Evolutionary conservation across 2,888 invertebrate species (phyloP).

Genomic region (Pristionchus exspectatus): DNA sequence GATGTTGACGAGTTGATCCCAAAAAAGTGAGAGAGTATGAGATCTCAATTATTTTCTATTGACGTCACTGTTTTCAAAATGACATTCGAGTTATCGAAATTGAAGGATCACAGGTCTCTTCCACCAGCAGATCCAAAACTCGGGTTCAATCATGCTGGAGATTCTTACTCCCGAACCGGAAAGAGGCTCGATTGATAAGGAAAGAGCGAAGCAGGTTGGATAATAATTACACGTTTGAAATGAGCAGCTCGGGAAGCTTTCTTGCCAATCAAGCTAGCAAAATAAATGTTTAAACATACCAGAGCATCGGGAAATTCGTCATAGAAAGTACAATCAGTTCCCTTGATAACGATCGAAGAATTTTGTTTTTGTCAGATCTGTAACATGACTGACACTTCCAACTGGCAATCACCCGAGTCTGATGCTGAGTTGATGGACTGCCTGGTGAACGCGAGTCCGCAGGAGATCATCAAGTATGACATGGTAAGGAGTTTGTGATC

Average conservation of each 20-base stretch:
- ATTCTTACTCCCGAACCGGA: not conserved
- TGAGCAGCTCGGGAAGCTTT: too few relatives aligned
- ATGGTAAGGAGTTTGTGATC: not conserved
- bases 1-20: too few relatives aligned
- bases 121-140: conserved; percentile 42
- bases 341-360: not conserved
- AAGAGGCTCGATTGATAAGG: conserved; percentile 21
- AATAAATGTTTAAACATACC: too few relatives aligned
- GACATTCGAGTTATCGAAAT: too few relatives aligned
- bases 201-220: conserved; percentile 30
- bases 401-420: not conserved
- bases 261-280: too few relatives aligned
- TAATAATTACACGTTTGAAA: not conserved
- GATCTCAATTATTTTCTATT: too few relatives aligned
- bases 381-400: not conserved
- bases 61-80: too few relatives aligned
- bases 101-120: conserved; percentile 41
- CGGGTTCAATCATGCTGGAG: conserved; percentile 22
- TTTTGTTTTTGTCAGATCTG: not conserved
- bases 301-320: too few relatives aligned
- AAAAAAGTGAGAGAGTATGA: too few relatives aligned
- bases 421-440: not conserved
- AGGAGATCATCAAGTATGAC: conserved; percentile 23
- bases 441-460: not conserved
- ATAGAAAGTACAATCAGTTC: too few relatives aligned